Conservation (phyloP, 2,113 vertebrate genomes). For the Lipophrys pholis region DNA sequence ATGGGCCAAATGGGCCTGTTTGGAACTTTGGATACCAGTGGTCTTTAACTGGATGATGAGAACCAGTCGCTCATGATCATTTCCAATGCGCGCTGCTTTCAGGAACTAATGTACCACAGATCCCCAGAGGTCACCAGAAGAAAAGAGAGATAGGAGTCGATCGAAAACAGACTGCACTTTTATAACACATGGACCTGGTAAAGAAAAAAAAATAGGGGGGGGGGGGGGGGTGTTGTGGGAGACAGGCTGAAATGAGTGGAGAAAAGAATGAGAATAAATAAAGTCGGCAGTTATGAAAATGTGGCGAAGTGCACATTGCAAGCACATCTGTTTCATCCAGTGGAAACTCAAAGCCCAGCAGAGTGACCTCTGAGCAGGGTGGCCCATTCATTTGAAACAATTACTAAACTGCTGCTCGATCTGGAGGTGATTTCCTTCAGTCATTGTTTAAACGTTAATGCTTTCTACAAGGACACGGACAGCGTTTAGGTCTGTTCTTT, state of each 20-base stretch:
- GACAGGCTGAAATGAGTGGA: slow-evolving; percentile 30
- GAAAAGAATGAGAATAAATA: slow-evolving; percentile 36
- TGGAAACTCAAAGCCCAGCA: slow-evolving; percentile 83
- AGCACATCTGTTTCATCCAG: slow-evolving; percentile 73
- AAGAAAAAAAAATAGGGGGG: slow-evolving; percentile 1
- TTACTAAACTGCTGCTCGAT: slow-evolving; percentile 57
- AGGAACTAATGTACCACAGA: slow-evolving; percentile 67
- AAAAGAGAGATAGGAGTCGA: slow-evolving; percentile 37
- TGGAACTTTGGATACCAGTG: slow-evolving; percentile 65
- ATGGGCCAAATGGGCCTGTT: slow-evolving; percentile 72
- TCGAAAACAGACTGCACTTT: slow-evolving; percentile 57
- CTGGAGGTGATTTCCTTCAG: slow-evolving; percentile 64
- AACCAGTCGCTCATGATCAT: slow-evolving; percentile 76
- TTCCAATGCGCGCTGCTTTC: slow-evolving; percentile 58
- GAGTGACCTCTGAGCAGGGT: slow-evolving; percentile 58
- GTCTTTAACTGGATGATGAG: slow-evolving; percentile 76
- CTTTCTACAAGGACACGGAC: slow-evolving; percentile 33
- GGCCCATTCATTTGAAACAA: slow-evolving; percentile 62
- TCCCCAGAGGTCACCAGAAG: slow-evolving; percentile 54
- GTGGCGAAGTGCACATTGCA: slow-evolving; percentile 24
- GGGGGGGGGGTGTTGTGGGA: too few relatives aligned
- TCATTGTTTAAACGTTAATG: slow-evolving; percentile 51
- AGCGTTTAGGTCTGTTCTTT: slow-evolving; percentile 49
- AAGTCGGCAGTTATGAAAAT: slow-evolving; percentile 44
- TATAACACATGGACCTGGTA: slow-evolving; percentile 19